Evolutionary conservation across 1,140 invertebrate genomes (phyloP).

Genomic region (Ceratosolen solmsi): DNA sequence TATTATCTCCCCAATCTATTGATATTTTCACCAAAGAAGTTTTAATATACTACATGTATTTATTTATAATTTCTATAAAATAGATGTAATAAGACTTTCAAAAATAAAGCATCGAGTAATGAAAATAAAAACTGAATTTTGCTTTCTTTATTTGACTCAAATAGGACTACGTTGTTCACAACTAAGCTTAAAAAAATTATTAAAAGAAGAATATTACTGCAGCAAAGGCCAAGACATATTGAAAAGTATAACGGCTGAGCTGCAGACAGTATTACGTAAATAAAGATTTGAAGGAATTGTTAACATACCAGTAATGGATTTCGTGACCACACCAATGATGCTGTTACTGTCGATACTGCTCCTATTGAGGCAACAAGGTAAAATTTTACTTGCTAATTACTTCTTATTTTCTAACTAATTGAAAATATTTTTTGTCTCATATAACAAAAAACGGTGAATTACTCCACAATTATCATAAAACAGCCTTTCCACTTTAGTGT

Average conservation of each 20-base stretch:
- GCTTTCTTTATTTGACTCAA: slow-evolving; percentile 43
- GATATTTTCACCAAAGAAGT: too few relatives aligned
- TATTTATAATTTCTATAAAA: too few relatives aligned
- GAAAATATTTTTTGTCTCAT: too few relatives aligned
- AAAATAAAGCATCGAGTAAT: neutral
- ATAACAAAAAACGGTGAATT: too few relatives aligned
- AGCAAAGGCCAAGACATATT: neutral
- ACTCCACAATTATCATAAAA: too few relatives aligned
- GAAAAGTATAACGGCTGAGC: neutral
- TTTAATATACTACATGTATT: too few relatives aligned
- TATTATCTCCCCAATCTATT: too few relatives aligned
- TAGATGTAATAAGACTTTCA: too few relatives aligned
- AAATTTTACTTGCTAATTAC: slow-evolving; percentile 50
- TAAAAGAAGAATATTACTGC: neutral
- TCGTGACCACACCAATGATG: slow-evolving; percentile 59
- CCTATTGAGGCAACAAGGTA: slow-evolving; percentile 63
- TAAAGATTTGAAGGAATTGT: slow-evolving; percentile 48
- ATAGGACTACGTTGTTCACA: neutral
- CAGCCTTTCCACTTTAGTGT: too few relatives aligned
- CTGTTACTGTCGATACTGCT: slow-evolving; percentile 56
- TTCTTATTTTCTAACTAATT: neutral
- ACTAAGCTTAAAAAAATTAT: neutral
- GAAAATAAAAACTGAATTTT: neutral
- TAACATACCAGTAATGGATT: slow-evolving; percentile 62
- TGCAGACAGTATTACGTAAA: neutral